These are phyloP conservation scores for Cliona cf. orientalis DNA, from an alignment of 37 sponge, comb jelly and placozoan species.

Conservation along the genomic window DNA sequence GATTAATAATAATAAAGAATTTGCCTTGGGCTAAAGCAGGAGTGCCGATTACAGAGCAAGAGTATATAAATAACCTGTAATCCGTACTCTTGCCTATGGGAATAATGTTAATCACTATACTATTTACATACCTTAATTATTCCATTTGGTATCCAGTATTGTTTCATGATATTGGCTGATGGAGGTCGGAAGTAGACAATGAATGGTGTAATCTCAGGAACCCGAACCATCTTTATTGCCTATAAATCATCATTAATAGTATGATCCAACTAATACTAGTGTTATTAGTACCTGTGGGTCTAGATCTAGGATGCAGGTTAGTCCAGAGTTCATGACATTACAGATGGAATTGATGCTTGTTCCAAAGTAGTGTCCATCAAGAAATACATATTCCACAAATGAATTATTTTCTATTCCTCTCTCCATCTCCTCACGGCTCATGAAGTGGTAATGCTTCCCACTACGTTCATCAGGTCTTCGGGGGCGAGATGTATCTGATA, in stretches of 20 bases:
- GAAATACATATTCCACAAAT: constrained; percentile 37
- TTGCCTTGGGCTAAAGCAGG: neutral
- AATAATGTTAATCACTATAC: neutral
- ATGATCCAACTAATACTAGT: neutral
- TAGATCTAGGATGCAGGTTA: constrained; percentile 56
- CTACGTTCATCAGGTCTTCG: constrained; percentile 10
- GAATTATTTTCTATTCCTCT: constrained; percentile 32
- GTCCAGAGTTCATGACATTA: constrained; percentile 44
- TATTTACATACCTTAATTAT: constrained; percentile 25
- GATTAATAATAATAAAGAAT: neutral
- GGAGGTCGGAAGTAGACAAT: constrained; percentile 56
- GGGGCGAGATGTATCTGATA: constrained; percentile 37
- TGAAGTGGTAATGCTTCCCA: constrained; percentile 34
- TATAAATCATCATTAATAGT: neutral
- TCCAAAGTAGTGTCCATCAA: constrained; percentile 39
- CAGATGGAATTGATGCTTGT: constrained; percentile 40
- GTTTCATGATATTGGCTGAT: constrained; percentile 33
- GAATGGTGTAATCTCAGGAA: constrained; percentile 61
- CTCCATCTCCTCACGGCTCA: constrained; percentile 35
- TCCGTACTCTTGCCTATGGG: too few relatives aligned
- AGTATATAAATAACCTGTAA: neutral
- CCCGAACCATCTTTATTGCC: constrained; percentile 34
- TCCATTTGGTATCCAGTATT: constrained; percentile 44
- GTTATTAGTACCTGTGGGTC: constrained; percentile 37
- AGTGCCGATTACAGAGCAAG: neutral